Evolutionary conservation across 2,797 vertebrate species (phyloP).

Genomic region (Mareca strepera): DNA sequence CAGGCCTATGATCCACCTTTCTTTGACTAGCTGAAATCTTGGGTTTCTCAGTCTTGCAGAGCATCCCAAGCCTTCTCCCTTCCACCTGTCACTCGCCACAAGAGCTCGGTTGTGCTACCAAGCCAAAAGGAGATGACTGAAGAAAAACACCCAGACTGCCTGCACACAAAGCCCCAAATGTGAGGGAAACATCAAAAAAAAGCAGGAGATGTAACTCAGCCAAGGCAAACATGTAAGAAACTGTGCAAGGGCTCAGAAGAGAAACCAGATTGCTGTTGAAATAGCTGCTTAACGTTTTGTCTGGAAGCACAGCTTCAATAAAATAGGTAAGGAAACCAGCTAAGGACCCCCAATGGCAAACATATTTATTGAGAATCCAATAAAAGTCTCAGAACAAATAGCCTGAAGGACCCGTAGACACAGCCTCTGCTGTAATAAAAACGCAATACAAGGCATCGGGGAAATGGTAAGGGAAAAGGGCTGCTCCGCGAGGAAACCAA

Average conservation of each 20-base stretch:
- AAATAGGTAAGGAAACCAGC: constrained; percentile 78
- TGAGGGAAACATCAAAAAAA: constrained; percentile 32
- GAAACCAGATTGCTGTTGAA: constrained; percentile 79
- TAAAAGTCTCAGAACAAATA: constrained; percentile 81
- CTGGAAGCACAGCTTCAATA: constrained; percentile 77
- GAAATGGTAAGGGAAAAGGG: constrained; percentile 72
- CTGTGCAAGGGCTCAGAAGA: constrained; percentile 46
- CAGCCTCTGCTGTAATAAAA: constrained; percentile 76
- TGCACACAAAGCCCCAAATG: constrained; percentile 16
- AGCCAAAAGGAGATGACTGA: background rate
- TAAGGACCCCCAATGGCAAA: constrained; percentile 77
- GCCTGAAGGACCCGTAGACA: constrained; percentile 72
- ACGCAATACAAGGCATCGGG: constrained; percentile 73
- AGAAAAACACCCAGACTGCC: constrained; percentile 28
- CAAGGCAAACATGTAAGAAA: constrained; percentile 77
- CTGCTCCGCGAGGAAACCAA: constrained; percentile 74
- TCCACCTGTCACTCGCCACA: constrained; percentile 69
- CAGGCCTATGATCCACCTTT: background rate
- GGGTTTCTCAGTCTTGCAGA: background rate
- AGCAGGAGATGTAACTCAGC: constrained; percentile 53
- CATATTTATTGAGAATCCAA: constrained; percentile 79
- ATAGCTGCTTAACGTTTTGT: constrained; percentile 63
- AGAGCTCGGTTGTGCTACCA: constrained; percentile 53
- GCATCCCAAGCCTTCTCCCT: background rate
- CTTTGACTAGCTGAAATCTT: constrained; percentile 34